phyloP scores from a whole-genome alignment of 2,113 vertebrate species.

The Emydura subglobosa region DNA sequence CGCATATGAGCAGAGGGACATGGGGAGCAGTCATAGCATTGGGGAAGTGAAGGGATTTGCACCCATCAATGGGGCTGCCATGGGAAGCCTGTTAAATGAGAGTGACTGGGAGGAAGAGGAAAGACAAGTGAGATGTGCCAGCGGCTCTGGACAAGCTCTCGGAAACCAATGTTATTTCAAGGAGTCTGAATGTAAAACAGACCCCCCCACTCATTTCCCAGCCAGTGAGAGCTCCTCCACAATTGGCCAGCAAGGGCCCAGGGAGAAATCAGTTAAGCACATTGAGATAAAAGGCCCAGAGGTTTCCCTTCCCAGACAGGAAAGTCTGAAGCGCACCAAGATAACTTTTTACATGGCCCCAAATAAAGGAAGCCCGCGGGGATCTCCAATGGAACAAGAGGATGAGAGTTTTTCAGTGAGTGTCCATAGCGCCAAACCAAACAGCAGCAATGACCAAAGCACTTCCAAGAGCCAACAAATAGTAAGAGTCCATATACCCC shows the following conservation, averaged over 20 bases:
- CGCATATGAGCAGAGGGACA: constrained; percentile 22
- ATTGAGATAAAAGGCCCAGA: constrained; percentile 45
- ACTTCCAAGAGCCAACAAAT: constrained; percentile 16
- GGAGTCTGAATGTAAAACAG: neutral
- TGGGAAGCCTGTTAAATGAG: neutral
- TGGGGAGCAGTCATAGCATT: constrained; percentile 20
- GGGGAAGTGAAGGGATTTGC: neutral
- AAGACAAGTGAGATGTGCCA: neutral
- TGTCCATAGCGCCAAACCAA: neutral
- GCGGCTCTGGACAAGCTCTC: neutral
- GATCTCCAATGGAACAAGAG: neutral
- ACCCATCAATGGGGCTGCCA: neutral
- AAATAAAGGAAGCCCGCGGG: constrained; percentile 35
- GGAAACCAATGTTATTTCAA: neutral
- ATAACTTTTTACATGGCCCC: constrained; percentile 78
- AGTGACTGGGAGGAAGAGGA: constrained; percentile 26
- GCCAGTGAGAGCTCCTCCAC: neutral
- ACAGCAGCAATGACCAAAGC: constrained; percentile 8
- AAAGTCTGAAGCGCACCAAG: constrained; percentile 79
- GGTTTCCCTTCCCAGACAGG: constrained; percentile 31
- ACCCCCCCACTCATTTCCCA: neutral
- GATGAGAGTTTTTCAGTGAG: neutral
- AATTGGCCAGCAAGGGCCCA: neutral
- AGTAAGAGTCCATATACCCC: constrained; percentile 75
- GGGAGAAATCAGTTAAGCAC: constrained; percentile 65